Evolutionary conservation across 92 coral and sea anemone genomes (phyloP), one percentile per base, ranked within the genome.

Genomic region (Zoanthus solanderi): DNA sequence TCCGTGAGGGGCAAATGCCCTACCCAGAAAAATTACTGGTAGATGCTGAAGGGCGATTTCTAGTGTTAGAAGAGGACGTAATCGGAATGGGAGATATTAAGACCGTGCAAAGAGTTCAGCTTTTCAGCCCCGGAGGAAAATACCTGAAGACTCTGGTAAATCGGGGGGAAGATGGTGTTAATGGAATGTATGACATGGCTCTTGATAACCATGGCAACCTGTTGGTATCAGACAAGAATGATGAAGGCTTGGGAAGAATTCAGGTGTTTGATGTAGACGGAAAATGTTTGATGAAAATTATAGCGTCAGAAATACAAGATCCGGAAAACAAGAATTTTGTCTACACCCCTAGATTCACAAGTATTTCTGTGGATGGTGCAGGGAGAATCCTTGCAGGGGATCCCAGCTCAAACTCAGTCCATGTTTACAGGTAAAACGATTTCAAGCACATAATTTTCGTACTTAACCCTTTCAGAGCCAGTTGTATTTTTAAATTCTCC

Each of bases 171-270:
- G 97, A 94, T 9, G 94, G 93, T 32, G 96, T 96, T 7, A 86
- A 92, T 44, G 95, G 93, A 4, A 96, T 96, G 98, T 47, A 79
- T 1, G 98, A 94, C 74, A 93, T 96, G 90, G 93, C 96, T 31
- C 92, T 96, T 57, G 92, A 93, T 89, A 92, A 93, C 58, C 89
- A 88, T 66, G 97, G 94, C 60, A 86, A 91, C 75, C 68, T 95
- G 53, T 85, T 96, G 29, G 95, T 96, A 5, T 89, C 89, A 1
- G 95, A 94, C 79, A 82, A 42, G 52, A 95, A 87, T 56, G 95
- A 78, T 4, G 76, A 88, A 1, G 96, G 89, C 14, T 72, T 58
- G 12, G 91, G 95, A 52, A 91, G 98, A 45, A 90, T 96, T 72
- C 96, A 93, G 42, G 85, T 89, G 45, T 96, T 95, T 79, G 93